A percentile compares a stretch with the other conserved stretches of the same genome.
Evolutionary conservation across 1,140 invertebrate species (phyloP).

Genomic region (Trichonephila clavata): DNA sequence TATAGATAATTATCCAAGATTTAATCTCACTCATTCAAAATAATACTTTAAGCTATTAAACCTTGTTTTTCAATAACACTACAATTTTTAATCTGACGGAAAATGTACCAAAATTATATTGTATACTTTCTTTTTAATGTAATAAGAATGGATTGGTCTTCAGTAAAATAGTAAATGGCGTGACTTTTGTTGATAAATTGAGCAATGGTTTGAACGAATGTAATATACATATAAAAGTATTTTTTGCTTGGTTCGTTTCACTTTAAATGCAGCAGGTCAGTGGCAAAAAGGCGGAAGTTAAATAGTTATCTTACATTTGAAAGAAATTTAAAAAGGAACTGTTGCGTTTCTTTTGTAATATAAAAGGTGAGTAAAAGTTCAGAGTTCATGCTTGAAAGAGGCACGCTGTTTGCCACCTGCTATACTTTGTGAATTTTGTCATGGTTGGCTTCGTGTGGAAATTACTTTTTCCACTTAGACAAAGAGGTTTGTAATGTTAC

Average conservation of each 20-base stretch:
- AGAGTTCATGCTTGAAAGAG: conserved; percentile 35
- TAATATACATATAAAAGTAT: too few species aligned
- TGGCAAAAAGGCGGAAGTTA: background rate
- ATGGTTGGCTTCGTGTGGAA: conserved; percentile 6
- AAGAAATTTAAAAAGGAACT: conserved; percentile 14
- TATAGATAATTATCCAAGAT: too few species aligned
- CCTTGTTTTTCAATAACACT: too few species aligned
- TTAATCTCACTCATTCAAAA: too few species aligned
- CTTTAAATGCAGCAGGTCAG: background rate
- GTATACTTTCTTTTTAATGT: too few species aligned
- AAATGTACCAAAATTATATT: too few species aligned
- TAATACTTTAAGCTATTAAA: too few species aligned
- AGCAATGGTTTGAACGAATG: too few species aligned
- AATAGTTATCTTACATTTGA: background rate
- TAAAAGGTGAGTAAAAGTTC: conserved; percentile 41
- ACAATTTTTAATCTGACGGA: too few species aligned
- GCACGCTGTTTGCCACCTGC: background rate
- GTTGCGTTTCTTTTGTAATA: conserved; percentile 4
- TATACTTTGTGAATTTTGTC: conserved; percentile 20
- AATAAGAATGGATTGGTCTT: too few species aligned
- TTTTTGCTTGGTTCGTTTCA: background rate
- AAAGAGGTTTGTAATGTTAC: background rate
- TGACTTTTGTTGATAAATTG: too few species aligned
- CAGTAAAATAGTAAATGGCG: too few species aligned
- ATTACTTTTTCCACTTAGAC: background rate